phyloP scores from a whole-genome alignment of 2,113 vertebrate genomes.

The Sturnira hondurensis region DNA sequence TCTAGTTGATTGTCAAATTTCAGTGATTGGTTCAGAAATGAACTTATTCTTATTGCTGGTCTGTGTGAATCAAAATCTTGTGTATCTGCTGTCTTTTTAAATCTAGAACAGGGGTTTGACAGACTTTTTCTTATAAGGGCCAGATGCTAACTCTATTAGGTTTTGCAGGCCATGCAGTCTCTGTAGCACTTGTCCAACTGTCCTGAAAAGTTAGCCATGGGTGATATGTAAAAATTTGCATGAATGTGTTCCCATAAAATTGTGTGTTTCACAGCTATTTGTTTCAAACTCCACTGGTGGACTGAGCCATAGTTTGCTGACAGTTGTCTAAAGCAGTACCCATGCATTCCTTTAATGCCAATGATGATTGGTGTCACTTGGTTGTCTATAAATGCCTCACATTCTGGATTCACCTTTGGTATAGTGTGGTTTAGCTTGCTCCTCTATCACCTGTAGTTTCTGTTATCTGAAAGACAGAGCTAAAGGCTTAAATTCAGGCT shows the following conservation, averaged over 20 bases:
- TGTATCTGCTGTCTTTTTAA: background rate
- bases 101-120: background rate
- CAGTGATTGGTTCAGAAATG: background rate
- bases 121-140: background rate
- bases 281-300: background rate
- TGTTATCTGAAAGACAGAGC: background rate
- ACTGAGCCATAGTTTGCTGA: background rate
- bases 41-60: background rate
- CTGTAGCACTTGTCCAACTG: background rate
- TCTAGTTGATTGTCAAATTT: background rate
- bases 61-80: background rate
- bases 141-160: background rate
- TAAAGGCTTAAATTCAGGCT: background rate
- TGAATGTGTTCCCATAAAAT: background rate
- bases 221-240: background rate
- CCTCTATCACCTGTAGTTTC: background rate
- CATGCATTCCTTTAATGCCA: background rate
- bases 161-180: background rate
- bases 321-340: background rate
- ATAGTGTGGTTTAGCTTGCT: background rate
- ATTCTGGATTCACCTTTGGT: background rate
- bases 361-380: background rate
- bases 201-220: background rate
- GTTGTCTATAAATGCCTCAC: background rate
- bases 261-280: background rate